These are phyloP conservation scores for Stegana nigrithorax DNA, from an alignment of 2,888 invertebrate genomes.

Conservation along the genomic window DNA sequence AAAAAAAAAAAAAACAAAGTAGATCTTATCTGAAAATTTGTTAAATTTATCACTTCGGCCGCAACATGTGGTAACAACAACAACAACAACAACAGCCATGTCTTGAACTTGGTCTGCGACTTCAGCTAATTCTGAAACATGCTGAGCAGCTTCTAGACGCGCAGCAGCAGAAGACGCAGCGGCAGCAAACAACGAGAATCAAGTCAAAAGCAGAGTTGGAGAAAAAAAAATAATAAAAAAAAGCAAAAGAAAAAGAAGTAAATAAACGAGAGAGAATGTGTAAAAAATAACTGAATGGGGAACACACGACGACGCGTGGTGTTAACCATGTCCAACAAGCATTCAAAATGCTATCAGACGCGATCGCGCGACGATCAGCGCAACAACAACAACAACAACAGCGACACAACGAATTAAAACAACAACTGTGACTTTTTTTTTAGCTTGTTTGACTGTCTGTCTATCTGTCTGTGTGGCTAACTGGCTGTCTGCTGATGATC, in stretches of 20 bases:
- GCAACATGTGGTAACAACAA: constrained; percentile 43
- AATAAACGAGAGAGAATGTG: neutral
- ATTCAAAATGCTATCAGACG: constrained; percentile 12
- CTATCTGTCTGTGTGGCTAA: no score
- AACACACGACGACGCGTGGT: neutral
- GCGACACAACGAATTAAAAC: neutral
- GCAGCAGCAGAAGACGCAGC: neutral
- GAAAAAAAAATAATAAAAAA: no score
- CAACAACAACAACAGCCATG: constrained; percentile 9
- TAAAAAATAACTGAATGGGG: neutral
- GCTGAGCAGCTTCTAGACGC: neutral
- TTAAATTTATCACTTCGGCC: constrained; percentile 48
- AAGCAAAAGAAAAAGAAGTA: no score
- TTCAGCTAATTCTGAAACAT: no score
- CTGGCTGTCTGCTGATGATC: no score
- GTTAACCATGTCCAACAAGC: constrained; percentile 8
- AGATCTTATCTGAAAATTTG: constrained; percentile 51
- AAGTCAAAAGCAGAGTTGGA: no score
- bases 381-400: neutral
- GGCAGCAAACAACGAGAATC: no score
- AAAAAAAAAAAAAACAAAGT: no score
- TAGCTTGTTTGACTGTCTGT: no score
- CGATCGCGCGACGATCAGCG: constrained; percentile 4
- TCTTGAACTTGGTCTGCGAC: neutral
- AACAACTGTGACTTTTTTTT: no score